Conservation (phyloP, 2,888 invertebrate species). For the Trileptium ribeirensis region DNA sequence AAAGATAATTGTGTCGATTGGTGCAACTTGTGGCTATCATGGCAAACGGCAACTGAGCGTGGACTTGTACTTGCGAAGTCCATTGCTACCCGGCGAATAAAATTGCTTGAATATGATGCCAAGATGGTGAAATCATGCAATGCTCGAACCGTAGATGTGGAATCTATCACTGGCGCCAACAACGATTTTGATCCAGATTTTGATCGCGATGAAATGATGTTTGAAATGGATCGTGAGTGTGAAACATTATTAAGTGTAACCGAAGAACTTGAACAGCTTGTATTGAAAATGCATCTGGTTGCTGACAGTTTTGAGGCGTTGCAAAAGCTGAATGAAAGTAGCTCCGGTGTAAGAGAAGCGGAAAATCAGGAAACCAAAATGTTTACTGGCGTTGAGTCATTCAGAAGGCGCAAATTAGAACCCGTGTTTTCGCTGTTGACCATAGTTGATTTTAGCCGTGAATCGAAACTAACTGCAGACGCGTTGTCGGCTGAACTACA, state of each 20-base stretch:
- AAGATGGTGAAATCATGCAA: too few relatives aligned
- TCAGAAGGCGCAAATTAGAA: background rate
- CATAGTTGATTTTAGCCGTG: background rate
- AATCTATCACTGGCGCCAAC: background rate
- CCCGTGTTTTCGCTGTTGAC: background rate
- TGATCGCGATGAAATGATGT: background rate
- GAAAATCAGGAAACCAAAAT: background rate
- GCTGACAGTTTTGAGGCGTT: background rate
- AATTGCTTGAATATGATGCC: background rate
- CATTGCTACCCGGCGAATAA: background rate
- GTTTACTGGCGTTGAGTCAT: background rate
- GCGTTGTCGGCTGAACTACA: background rate
- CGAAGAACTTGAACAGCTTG: background rate
- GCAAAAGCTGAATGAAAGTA: background rate
- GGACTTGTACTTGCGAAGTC: background rate
- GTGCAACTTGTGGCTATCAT: background rate
- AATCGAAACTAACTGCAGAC: background rate
- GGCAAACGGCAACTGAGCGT: background rate
- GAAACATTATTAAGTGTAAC: background rate
- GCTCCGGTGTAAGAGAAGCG: background rate
- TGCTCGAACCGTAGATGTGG: too few relatives aligned
- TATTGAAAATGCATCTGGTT: background rate
- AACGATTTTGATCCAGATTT: background rate
- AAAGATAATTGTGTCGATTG: background rate
- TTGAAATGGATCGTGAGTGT: background rate